Conservation (phyloP, 2,113 vertebrate species). For the Petaurus breviceps region DNA sequence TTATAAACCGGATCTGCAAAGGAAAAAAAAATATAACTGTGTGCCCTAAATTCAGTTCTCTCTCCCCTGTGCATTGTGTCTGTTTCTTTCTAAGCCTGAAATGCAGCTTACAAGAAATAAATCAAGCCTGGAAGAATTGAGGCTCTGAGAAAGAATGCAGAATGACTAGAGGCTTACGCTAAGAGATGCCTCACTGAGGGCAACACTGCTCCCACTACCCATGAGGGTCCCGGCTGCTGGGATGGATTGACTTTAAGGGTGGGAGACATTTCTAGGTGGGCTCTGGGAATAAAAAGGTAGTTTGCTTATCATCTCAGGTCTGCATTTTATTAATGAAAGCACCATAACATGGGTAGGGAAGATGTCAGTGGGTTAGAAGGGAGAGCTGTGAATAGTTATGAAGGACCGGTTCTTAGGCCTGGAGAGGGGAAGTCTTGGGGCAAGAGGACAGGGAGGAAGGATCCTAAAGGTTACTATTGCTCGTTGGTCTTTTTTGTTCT, state of each 20-base stretch:
- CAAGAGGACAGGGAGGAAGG: background rate
- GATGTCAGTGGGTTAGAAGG: conserved; percentile 14
- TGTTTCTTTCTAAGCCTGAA: conserved; percentile 57
- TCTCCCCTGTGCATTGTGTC: conserved; percentile 59
- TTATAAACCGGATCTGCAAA: conserved; percentile 55
- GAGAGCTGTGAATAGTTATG: conserved; percentile 5
- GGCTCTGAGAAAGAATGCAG: background rate
- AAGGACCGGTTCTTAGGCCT: conserved; percentile 41
- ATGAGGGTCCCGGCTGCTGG: background rate
- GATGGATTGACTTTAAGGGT: background rate
- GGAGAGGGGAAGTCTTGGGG: conserved; percentile 4
- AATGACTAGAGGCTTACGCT: conserved; percentile 37
- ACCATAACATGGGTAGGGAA: conserved; percentile 22
- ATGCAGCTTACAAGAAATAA: conserved; percentile 58
- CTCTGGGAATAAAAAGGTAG: conserved; percentile 21
- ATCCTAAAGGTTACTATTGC: background rate
- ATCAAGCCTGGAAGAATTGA: conserved; percentile 37
- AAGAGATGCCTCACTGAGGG: conserved; percentile 33
- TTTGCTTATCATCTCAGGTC: conserved; percentile 20
- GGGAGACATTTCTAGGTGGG: conserved; percentile 15
- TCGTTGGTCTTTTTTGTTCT: background rate
- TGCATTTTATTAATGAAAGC: conserved; percentile 29
- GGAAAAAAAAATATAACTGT: background rate
- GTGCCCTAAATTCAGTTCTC: conserved; percentile 51
- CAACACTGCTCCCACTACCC: conserved; percentile 21